Evolutionary conservation across 2,113 vertebrate species (phyloP).

Genomic region (Ivindomyrus marchei): DNA sequence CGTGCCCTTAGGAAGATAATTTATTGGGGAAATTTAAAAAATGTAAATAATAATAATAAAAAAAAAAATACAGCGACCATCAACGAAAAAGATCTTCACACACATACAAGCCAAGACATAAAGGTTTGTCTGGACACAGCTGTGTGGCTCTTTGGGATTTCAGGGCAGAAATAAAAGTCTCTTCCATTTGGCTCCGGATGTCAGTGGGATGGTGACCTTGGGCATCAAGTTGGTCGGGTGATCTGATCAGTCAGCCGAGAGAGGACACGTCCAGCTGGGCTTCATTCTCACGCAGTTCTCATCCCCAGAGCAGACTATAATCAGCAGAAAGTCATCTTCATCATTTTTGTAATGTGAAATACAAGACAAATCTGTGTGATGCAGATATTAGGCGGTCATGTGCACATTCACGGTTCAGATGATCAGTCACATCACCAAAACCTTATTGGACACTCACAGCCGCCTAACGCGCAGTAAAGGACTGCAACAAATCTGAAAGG

Average conservation of each 20-base stretch:
- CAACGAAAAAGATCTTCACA: not conserved
- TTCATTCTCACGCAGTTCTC: slow-evolving; percentile 19
- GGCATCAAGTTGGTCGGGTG: too few relatives aligned
- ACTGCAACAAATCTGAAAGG: not conserved
- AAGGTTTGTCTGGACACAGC: not conserved
- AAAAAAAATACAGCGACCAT: not conserved
- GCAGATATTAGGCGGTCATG: not conserved
- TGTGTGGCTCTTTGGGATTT: not conserved
- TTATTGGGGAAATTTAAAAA: not conserved
- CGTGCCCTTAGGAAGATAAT: not conserved
- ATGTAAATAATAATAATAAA: too few relatives aligned
- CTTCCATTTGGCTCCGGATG: not conserved
- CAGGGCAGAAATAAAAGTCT: not conserved
- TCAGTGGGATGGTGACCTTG: not conserved
- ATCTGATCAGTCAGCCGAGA: not conserved
- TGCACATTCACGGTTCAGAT: not conserved
- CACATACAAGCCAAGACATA: too few relatives aligned
- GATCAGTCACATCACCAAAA: not conserved
- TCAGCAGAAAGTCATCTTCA: not conserved
- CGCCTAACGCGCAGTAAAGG: not conserved
- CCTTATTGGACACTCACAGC: not conserved
- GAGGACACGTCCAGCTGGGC: not conserved
- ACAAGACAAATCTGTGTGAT: not conserved
- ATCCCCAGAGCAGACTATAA: slow-evolving; percentile 65
- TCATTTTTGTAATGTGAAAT: too few relatives aligned